Base-by-base conservation (phyloP, 2,888 invertebrate genomes). In the Apotomis turbidana region DNA sequence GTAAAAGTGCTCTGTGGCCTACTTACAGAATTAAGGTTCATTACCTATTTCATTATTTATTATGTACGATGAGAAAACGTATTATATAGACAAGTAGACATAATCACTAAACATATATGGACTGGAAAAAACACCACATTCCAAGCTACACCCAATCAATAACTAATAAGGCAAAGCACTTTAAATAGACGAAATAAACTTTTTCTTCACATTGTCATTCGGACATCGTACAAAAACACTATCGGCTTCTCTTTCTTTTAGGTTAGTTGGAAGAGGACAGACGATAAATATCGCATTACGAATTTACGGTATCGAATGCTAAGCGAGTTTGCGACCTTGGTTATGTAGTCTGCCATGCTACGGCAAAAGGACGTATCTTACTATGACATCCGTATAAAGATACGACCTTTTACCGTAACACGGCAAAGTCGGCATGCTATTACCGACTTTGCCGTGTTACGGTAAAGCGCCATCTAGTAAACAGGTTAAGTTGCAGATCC, bases 241-340 rank as follows among this genome's bases (percentile, higher is more conserved):
- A 46, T 70, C 64, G 36, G 52, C 44, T 9, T 64, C 64, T 64
- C 54, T 70, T 57, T 70, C 70, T 64, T 10, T 61, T n/a, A 54
- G 3, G 58, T 38, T 51, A 13, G 57, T 38, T 70, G 59, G 70
- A 70, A 41, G 60, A 68, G 60, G 41, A 59, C 27, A 55, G 13
- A 60, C 27, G 27, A 64, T 64, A 59, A 13, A 49, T 70, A 70
- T 58, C 64, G 52, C 63, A 59, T 70, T 64, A 64, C 70, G 52
- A 70, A 64, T 70, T 63, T 64, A 59, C 58, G 64, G 54, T 66
- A 66, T 60, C 71, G 59, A 55, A 60, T 71, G 36, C 60, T 49
- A 60, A 60, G 66, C 68, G 60, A 41, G 61, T 61, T 44, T 67
- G 13, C 61, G 71, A 57, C 71, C 71, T 71, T 71, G 67, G 51